These are phyloP conservation scores for Odontomyia ornata DNA, from an alignment of 2,888 invertebrate genomes.

Conservation along the genomic window DNA sequence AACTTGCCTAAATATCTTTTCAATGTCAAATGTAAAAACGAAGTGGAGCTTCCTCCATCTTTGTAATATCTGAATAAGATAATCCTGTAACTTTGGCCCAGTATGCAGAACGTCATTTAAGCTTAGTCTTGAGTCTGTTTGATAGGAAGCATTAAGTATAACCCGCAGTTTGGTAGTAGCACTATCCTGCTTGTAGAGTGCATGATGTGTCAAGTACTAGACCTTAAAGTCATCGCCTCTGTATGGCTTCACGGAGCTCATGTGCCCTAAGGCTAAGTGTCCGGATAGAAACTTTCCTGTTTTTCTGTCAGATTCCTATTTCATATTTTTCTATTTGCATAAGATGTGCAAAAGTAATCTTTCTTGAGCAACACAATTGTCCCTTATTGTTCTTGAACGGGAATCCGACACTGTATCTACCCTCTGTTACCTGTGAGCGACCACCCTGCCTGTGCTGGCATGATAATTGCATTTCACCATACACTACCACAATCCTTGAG, in stretches of 20 bases:
- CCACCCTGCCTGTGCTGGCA: no score
- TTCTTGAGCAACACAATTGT: not conserved
- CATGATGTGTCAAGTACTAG: not conserved
- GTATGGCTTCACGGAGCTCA: not conserved
- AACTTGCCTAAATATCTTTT: no score
- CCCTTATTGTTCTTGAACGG: not conserved
- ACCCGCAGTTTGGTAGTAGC: not conserved
- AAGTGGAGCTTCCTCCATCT: not conserved
- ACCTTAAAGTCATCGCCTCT: not conserved
- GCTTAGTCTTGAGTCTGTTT: not conserved
- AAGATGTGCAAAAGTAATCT: not conserved
- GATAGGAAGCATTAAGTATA: not conserved
- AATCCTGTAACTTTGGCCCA: not conserved
- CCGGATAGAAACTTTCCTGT: no score
- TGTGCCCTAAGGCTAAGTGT: no score
- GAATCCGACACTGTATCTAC: no score
- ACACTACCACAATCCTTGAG: no score
- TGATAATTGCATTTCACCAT: no score
- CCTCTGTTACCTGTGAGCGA: no score
- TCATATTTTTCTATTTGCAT: not conserved
- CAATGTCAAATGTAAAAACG: not conserved
- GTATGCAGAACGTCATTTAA: not conserved
- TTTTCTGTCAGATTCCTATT: not conserved
- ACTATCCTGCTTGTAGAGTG: not conserved
- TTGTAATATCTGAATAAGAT: not conserved